A percentile compares a stretch with the other conserved stretches of the same genome.
Conservation (phyloP, 2,797 vertebrate species). For the Odontamblyopus lacepedii region DNA sequence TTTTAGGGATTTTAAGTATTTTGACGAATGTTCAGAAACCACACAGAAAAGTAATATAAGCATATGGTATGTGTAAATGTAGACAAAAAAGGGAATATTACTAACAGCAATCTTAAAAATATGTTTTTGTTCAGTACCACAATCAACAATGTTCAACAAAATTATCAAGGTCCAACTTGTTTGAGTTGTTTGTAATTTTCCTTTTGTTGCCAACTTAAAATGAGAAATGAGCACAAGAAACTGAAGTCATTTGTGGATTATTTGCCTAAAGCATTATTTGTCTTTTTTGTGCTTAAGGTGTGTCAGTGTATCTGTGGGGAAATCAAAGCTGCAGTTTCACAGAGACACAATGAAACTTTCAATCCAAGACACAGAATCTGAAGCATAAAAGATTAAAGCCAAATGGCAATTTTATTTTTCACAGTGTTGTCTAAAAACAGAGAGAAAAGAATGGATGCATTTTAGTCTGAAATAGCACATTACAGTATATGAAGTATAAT, state of each 20-base stretch:
- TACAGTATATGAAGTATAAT: no score
- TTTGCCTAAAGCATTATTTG: not conserved
- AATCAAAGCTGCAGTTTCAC: conserved; percentile 11
- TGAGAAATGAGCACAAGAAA: not conserved
- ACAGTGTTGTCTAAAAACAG: not conserved
- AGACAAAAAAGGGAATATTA: not conserved
- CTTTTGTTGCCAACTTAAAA: not conserved
- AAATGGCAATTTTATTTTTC: not conserved
- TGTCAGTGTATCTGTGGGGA: not conserved
- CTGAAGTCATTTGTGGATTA: not conserved
- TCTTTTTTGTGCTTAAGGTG: not conserved
- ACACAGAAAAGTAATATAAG: conserved; percentile 12
- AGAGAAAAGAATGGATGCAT: no score
- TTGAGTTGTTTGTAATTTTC: not conserved
- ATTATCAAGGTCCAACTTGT: not conserved
- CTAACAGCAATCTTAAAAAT: not conserved
- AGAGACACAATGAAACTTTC: conserved; percentile 1
- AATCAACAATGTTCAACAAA: not conserved
- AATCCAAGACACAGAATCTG: not conserved
- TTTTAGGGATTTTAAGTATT: no score
- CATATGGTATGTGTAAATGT: not conserved
- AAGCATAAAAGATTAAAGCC: conserved; percentile 4
- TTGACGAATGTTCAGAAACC: conserved; percentile 51
- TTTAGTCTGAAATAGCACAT: no score
- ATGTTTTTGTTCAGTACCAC: not conserved